These are phyloP conservation scores for Papilio xuthus DNA, from an alignment of 1,140 invertebrate species.

Conservation along the genomic window DNA sequence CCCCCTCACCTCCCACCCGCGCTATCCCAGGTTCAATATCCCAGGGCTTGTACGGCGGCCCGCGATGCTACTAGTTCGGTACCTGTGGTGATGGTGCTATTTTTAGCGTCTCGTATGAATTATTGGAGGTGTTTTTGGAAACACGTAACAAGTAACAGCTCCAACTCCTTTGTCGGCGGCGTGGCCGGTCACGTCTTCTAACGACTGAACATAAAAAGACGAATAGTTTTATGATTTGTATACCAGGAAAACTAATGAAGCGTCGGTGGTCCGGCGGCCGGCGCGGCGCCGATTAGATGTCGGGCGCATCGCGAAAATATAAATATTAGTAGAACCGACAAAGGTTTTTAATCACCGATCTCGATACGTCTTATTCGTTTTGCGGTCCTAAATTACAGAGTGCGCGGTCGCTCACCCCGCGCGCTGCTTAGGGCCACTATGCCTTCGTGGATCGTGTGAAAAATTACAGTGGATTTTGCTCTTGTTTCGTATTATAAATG, in stretches of 20 bases:
- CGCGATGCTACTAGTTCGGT: slow-evolving; percentile 11
- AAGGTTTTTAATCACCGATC: slow-evolving; percentile 81
- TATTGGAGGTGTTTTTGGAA: slow-evolving; percentile 25
- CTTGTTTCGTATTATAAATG: slow-evolving; percentile 74
- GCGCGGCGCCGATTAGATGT: slow-evolving; percentile 74
- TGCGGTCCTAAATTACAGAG: slow-evolving; percentile 80
- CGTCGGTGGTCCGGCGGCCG: slow-evolving; percentile 65
- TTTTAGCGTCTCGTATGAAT: slow-evolving; percentile 54
- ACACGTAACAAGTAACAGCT: slow-evolving; percentile 12
- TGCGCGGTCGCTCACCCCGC: slow-evolving; percentile 77
- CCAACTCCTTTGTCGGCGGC: slow-evolving; percentile 53
- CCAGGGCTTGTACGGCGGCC: slow-evolving; percentile 63
- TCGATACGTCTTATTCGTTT: slow-evolving; percentile 76
- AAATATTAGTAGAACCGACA: slow-evolving; percentile 82
- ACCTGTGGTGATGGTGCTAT: slow-evolving; percentile 48
- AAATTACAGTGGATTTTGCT: slow-evolving; percentile 75
- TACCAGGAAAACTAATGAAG: slow-evolving; percentile 79
- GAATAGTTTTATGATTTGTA: slow-evolving; percentile 70
- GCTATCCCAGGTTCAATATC: slow-evolving; percentile 77
- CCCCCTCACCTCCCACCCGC: slow-evolving; percentile 70
- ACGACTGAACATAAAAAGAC: slow-evolving; percentile 62
- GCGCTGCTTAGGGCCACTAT: slow-evolving; percentile 77
- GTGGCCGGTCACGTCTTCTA: neutral
- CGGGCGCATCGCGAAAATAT: slow-evolving; percentile 78
- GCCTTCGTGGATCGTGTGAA: slow-evolving; percentile 77